These are phyloP conservation scores for Trichopoda pennipes DNA, from an alignment of 2,888 invertebrate species.

Conservation along the genomic window DNA sequence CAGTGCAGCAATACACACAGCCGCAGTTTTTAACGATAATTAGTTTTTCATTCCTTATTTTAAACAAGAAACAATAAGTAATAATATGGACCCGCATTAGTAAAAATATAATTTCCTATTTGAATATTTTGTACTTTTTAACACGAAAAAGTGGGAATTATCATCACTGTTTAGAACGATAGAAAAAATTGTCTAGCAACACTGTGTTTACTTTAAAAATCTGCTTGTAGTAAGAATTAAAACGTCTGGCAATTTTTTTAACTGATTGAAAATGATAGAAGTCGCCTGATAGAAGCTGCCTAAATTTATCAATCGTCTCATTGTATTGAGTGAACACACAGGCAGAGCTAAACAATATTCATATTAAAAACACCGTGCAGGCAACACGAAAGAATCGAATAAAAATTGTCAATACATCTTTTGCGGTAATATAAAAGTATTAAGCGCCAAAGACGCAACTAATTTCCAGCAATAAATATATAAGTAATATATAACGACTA, in stretches of 20 bases:
- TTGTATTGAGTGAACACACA: slow-evolving; percentile 55
- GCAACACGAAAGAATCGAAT: slow-evolving; percentile 58
- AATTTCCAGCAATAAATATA: slow-evolving; percentile 40
- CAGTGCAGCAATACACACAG: too few relatives aligned
- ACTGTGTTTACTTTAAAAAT: not conserved
- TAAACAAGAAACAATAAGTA: too few relatives aligned
- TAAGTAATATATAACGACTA: slow-evolving; percentile 29
- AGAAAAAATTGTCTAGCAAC: slow-evolving; percentile 13
- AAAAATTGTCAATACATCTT: slow-evolving; percentile 33
- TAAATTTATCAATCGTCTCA: slow-evolving; percentile 69
- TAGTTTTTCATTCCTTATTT: too few relatives aligned
- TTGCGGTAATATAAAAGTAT: slow-evolving; percentile 63
- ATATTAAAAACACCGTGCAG: slow-evolving; percentile 65
- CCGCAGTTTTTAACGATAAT: too few relatives aligned
- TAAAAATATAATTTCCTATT: too few relatives aligned
- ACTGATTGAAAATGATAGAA: slow-evolving; percentile 70
- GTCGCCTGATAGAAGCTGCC: slow-evolving; percentile 74
- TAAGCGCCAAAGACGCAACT: slow-evolving; percentile 64
- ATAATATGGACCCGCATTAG: too few relatives aligned
- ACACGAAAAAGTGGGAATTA: not conserved
- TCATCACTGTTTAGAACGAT: not conserved
- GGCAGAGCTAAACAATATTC: slow-evolving; percentile 58
- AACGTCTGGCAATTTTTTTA: slow-evolving; percentile 41
- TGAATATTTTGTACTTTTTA: too few relatives aligned
- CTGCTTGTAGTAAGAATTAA: not conserved